Percentiles rank a stretch among this genome's conserved stretches.
These are phyloP conservation scores for Daphoenositta chrysoptera DNA, from an alignment of 2,113 vertebrate genomes.

Conservation along the genomic window DNA sequence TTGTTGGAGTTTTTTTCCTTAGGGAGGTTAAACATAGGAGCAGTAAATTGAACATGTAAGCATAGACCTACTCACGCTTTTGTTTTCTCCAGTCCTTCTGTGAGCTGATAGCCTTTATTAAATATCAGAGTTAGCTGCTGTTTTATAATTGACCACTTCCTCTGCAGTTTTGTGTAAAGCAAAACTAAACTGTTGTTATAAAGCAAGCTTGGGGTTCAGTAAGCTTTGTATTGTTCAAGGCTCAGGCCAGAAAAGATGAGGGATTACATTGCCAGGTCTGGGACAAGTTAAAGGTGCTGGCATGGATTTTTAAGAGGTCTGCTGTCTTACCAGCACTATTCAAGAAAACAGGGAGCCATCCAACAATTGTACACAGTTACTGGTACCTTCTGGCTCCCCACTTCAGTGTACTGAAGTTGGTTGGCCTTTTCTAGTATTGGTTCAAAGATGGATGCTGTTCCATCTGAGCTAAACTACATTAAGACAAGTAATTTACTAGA, in stretches of 20 bases:
- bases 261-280: background rate
- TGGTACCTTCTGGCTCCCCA: background rate
- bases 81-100: background rate
- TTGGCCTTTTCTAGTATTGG: background rate
- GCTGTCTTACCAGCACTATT: background rate
- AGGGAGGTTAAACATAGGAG: background rate
- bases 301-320: background rate
- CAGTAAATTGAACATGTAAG: background rate
- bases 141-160: background rate
- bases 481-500: background rate
- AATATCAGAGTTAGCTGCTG: background rate
- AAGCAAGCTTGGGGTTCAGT: background rate
- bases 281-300: background rate
- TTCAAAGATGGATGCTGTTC: background rate
- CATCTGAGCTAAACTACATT: background rate
- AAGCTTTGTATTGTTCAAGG: background rate
- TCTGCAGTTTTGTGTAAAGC: background rate
- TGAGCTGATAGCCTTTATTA: background rate
- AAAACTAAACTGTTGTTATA: background rate
- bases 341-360: background rate
- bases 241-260: background rate
- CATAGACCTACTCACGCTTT: accelerated
- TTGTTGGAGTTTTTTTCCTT: background rate
- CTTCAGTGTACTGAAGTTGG: background rate
- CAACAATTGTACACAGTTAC: background rate